Conservation (phyloP, 1,140 invertebrate species). For the Philopotamus ludificatus region DNA sequence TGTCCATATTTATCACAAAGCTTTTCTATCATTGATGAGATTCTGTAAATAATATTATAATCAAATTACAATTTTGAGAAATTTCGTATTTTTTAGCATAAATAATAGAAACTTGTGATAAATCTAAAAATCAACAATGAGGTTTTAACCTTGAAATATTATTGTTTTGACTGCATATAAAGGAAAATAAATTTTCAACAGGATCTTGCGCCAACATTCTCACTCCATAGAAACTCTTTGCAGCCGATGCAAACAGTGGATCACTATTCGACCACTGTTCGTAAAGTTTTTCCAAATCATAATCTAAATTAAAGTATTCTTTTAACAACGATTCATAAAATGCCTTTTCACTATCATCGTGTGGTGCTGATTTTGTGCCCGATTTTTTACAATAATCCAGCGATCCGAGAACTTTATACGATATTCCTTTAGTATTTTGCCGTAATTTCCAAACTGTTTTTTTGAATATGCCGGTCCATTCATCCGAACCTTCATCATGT, state of each 20-base stretch:
- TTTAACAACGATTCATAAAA: slow-evolving; percentile 57
- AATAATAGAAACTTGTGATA: slow-evolving; percentile 13
- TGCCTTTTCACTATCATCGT: slow-evolving; percentile 38
- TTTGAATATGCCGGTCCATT: slow-evolving; percentile 11
- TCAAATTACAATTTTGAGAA: background rate
- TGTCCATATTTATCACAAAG: slow-evolving; percentile 80
- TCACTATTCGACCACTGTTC: slow-evolving; percentile 73
- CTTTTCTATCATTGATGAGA: slow-evolving; percentile 89
- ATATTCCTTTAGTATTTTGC: background rate
- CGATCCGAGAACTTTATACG: slow-evolving; percentile 8
- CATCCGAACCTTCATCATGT: background rate
- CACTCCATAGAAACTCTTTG: slow-evolving; percentile 74
- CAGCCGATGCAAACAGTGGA: slow-evolving; percentile 68
- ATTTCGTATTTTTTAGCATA: background rate
- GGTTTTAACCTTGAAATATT: slow-evolving; percentile 76
- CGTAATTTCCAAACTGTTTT: slow-evolving; percentile 5
- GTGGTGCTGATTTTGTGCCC: slow-evolving; percentile 30
- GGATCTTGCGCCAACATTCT: slow-evolving; percentile 90
- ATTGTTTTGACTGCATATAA: slow-evolving; percentile 98
- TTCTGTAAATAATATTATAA: slow-evolving; percentile 57
- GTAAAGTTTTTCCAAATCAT: slow-evolving; percentile 70
- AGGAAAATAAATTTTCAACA: slow-evolving; percentile 91
- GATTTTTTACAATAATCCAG: slow-evolving; percentile 10
- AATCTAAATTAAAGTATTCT: slow-evolving; percentile 70
- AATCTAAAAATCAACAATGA: no score